Conservation (phyloP, 2,888 invertebrate species). For the Xanthostigma xanthostigma region DNA sequence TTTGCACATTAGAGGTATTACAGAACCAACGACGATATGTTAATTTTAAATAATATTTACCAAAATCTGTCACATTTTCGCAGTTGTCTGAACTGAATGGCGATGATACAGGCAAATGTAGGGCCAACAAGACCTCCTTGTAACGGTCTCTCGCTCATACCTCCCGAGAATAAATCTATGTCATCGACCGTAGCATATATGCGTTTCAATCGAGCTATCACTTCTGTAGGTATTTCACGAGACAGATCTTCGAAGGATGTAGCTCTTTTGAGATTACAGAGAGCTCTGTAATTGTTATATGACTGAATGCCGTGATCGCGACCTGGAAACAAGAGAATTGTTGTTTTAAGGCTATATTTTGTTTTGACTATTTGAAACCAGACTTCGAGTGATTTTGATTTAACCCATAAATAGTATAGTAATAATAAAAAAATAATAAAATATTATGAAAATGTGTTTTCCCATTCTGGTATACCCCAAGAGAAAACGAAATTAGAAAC, state of each 20-base stretch:
- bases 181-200: constrained; percentile 85
- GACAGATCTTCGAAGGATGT: constrained; percentile 72
- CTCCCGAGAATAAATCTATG: constrained; percentile 91
- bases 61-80: constrained; percentile 92
- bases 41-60: constrained; percentile 29
- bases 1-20: too few relatives aligned
- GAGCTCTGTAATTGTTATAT: constrained; percentile 79
- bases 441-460: too few relatives aligned
- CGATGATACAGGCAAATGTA: constrained; percentile 88
- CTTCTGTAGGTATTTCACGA: constrained; percentile 73
- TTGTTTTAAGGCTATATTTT: too few relatives aligned
- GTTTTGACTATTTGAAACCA: too few relatives aligned
- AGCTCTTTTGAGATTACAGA: constrained; percentile 80
- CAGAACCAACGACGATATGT: too few relatives aligned
- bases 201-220: constrained; percentile 60
- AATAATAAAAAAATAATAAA: too few relatives aligned
- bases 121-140: constrained; percentile 89
- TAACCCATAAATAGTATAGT: too few relatives aligned
- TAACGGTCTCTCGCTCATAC: constrained; percentile 75
- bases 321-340: constrained; percentile 24
- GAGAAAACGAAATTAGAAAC: too few relatives aligned
- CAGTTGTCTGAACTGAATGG: constrained; percentile 79
- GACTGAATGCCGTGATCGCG: constrained; percentile 80
- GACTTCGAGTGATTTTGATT: too few relatives aligned
- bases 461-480: too few relatives aligned